Evolutionary conservation across 2,888 invertebrate genomes (phyloP), one percentile per base, ranked within the genome.

Genomic region (Anoncus sp.): DNA sequence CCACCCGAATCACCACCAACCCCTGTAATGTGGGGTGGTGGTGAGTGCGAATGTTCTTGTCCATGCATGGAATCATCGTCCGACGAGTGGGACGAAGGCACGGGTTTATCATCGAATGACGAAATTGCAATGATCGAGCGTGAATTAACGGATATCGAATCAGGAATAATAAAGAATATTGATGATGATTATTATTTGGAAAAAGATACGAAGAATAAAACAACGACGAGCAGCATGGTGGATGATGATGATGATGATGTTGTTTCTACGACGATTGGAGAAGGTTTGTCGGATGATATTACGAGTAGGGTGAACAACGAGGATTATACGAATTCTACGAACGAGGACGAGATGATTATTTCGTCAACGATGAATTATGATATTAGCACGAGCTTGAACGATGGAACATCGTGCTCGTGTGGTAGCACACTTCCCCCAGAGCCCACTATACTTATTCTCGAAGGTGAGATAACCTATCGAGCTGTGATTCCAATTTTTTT

Each of bases 391-490:
- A 88, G 79, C 65, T 86, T 85, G n/a, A 65, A 51, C 59, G 80
- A 84, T 67, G 78, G 84, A 71, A 91, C 91, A 47, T 76, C 76
- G 82, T 89, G 89, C 75, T 89, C 91, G 88, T 82, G 92, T 89
- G 91, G 91, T 59, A 92, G 92, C 84, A 92, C 93, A 90, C 92
- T 94, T 83, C 92, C 94, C 90, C 93, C 94, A 90, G 93, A 95
- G 92, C 94, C 94, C 89, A 93, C 96, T 91, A 96, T 97, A 92
- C 94, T 97, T 88, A 96, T 97, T 90, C 93, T 97, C 90, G 96
- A 97, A 97, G 97, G 97, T 97, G 95, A 93, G 92, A 91, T 31
- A n/a, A n/a, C 83, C 70, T 73, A 31, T 63, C 31, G 31, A 31
- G 31, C 31, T 31, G 31, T 31, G 3, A 31, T 31, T 31, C 7